phyloP scores from a whole-genome alignment of 2,113 vertebrate genomes.

The Lepisosteus oculatus region DNA sequence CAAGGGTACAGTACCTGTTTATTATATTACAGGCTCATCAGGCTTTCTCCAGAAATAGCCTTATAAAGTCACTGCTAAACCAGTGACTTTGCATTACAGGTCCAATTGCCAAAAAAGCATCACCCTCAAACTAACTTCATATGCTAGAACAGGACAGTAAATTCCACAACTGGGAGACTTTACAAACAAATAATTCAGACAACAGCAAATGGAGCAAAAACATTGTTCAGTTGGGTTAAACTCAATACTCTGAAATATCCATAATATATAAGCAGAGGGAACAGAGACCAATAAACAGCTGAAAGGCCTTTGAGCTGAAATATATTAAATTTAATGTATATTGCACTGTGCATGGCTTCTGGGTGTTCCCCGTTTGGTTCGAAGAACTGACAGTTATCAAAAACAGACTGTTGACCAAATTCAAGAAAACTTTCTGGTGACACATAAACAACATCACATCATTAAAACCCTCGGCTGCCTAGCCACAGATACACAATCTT shows the following conservation, averaged over 20 bases:
- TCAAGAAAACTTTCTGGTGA: not conserved
- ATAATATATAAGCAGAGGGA: not conserved
- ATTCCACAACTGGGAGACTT: not conserved
- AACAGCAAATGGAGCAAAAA: not conserved
- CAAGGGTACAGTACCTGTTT: no score
- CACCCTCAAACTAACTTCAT: no score
- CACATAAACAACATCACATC: not conserved
- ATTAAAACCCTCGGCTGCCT: not conserved
- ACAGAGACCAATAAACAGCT: not conserved
- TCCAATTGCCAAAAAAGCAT: no score
- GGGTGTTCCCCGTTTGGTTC: not conserved
- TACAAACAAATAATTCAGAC: not conserved
- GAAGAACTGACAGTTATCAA: slow-evolving; percentile 3
- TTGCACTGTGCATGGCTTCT: not conserved
- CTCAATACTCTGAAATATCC: no score
- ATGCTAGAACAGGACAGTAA: not conserved
- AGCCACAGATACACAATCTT: not conserved
- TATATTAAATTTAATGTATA: not conserved
- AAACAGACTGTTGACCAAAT: not conserved
- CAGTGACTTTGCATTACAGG: no score
- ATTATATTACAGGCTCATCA: not conserved
- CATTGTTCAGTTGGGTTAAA: no score
- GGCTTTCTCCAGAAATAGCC: not conserved
- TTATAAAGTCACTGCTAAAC: not conserved
- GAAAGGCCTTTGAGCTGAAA: slow-evolving; percentile 13